Evolutionary conservation across 2,797 vertebrate species (phyloP).

Genomic region (Hemibagrus guttatus): DNA sequence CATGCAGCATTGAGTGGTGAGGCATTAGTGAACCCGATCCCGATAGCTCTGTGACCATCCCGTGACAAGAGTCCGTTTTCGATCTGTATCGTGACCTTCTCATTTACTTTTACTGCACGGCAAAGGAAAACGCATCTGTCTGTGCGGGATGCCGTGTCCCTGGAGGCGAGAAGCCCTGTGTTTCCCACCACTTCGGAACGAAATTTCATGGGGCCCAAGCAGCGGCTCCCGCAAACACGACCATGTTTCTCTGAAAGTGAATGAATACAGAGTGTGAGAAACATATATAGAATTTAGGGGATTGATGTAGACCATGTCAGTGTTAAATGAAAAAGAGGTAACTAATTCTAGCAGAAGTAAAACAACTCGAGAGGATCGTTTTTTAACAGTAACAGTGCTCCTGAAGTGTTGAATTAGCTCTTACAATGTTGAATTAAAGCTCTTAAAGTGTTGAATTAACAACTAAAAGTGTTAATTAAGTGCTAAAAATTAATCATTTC

Average conservation of each 20-base stretch:
- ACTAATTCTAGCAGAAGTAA: neutral
- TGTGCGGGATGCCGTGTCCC: slow-evolving; percentile 53
- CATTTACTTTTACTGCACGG: slow-evolving; percentile 58
- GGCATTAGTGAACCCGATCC: slow-evolving; percentile 65
- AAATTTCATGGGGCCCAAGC: slow-evolving; percentile 64
- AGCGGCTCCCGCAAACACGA: slow-evolving; percentile 46
- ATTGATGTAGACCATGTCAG: neutral
- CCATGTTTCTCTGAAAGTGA: slow-evolving; percentile 33
- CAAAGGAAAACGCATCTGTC: slow-evolving; percentile 68
- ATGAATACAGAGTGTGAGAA: neutral
- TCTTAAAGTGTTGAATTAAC: neutral
- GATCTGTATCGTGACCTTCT: slow-evolving; percentile 65
- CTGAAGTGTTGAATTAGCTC: neutral
- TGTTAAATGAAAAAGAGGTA: neutral
- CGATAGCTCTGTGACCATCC: slow-evolving; percentile 44
- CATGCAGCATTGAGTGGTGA: slow-evolving; percentile 61
- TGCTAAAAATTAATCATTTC: neutral
- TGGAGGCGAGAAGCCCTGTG: slow-evolving; percentile 25
- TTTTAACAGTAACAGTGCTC: neutral
- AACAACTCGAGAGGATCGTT: neutral
- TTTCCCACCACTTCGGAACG: slow-evolving; percentile 57
- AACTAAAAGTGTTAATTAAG: neutral
- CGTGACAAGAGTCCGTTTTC: slow-evolving; percentile 49
- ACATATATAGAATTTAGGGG: neutral
- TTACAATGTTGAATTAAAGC: neutral